Evolutionary conservation across 2,797 vertebrate genomes (phyloP), one percentile per base, ranked within the genome.

Genomic region (Peromyscus nudipes): DNA sequence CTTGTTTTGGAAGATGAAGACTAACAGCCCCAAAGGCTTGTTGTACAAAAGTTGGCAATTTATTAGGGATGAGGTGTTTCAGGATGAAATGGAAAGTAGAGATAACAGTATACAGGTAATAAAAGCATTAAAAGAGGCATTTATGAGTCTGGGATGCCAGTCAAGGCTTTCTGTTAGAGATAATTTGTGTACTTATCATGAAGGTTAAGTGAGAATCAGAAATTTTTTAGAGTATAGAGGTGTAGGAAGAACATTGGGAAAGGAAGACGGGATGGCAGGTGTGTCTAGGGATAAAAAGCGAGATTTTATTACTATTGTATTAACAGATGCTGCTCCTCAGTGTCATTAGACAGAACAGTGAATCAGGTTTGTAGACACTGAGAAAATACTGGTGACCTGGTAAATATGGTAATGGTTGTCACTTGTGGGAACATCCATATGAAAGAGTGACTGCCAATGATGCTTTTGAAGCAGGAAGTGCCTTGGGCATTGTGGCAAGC

Each of bases 21-120:
- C 76, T 81, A 92, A 79, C n/a, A 94, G 46, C 13, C 11, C 52
- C 92, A 76, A 75, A 91, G 23, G 12, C 64, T n/a, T 96, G 55
- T 37, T 79, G 27, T 37, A 27, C 71, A 52, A 34, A 88, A 73
- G 76, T 65, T 62, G 92, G 84, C 4, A 80, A 4, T 87, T 43
- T 76, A 25, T 40, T 80, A 89, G 37, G 13, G 1, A 92, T 21
- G 60, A 19, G 52, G 7, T 52, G 11, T 85, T 91, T 96, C 43
- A 76, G 46, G 14, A 40, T 67, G 19, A 91, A 79, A 60, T 55
- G 25, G 13, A 69, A 88, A 83, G 88, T n/a, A 34, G 31, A 34
- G 60, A 96, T 14, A 60, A 60, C 29, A 79, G 16, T 52, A 34
- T 52, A 52, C 29, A 6, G 46, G 16, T 34, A 49, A 46, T 17